phyloP scores from a whole-genome alignment of 2,113 vertebrate genomes.

The Mirounga angustirostris region DNA sequence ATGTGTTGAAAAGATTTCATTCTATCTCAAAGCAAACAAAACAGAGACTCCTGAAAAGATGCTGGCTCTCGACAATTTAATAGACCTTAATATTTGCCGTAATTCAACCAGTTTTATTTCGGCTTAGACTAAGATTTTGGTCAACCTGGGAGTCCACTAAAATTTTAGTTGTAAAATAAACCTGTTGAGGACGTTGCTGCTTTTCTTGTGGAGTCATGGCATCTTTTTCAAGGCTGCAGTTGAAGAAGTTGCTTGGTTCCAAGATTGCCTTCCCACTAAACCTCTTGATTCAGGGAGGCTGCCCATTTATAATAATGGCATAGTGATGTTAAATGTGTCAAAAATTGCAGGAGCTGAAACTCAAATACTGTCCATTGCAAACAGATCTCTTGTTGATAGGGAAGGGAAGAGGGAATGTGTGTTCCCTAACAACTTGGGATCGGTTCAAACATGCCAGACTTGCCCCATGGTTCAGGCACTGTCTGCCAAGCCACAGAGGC shows the following conservation, averaged over 20 bases:
- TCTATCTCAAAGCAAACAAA: slow-evolving; percentile 35
- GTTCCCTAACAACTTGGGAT: neutral
- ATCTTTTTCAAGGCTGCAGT: neutral
- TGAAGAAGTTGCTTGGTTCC: neutral
- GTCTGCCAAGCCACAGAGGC: neutral
- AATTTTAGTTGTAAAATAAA: neutral
- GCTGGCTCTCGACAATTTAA: neutral
- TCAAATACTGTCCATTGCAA: neutral
- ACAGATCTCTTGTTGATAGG: neutral
- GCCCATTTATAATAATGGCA: neutral
- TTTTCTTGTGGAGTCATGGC: neutral
- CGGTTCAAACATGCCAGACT: neutral
- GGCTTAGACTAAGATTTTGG: neutral
- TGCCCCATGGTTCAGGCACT: neutral
- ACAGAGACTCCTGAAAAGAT: neutral
- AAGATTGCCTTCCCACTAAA: neutral
- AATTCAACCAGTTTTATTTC: neutral
- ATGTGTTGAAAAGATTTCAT: neutral
- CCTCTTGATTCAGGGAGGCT: neutral
- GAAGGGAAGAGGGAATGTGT: neutral
- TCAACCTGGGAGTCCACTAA: neutral
- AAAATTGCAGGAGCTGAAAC: neutral
- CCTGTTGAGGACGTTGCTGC: neutral
- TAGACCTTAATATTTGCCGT: neutral
- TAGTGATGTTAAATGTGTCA: neutral